phyloP scores from a whole-genome alignment of 2,797 vertebrate genomes.

The Buceros bicornis region DNA sequence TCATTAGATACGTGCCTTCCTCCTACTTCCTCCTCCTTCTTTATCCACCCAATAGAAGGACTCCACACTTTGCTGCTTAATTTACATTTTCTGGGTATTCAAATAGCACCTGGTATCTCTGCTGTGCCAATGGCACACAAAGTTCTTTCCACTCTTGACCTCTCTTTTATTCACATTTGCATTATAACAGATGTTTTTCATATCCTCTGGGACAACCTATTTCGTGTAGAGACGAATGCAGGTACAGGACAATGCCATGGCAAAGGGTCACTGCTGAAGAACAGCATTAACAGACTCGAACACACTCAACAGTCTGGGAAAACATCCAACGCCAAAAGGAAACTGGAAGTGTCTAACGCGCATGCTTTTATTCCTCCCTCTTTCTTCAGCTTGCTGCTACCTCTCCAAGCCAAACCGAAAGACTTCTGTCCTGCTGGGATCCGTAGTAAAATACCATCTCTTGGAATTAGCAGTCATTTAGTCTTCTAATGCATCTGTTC shows the following conservation, averaged over 20 bases:
- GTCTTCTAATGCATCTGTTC: not conserved
- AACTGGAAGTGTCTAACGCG: not conserved
- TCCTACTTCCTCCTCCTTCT: not conserved
- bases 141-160: not conserved
- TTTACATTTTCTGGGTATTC: not conserved
- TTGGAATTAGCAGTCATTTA: not conserved
- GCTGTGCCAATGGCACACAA: not conserved
- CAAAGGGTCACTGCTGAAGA: not conserved
- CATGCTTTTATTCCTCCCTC: not conserved
- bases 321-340: not conserved
- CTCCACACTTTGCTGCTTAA: not conserved
- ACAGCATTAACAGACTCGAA: not conserved
- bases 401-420: not conserved
- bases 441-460: not conserved
- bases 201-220: not conserved
- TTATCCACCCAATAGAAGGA: not conserved
- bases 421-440: not conserved
- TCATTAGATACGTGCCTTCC: not conserved
- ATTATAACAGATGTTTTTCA: not conserved
- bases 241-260: not conserved
- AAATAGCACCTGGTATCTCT: not conserved
- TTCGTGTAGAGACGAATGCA: not conserved
- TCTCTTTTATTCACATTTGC: not conserved
- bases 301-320: not conserved
- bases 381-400: not conserved